Evolutionary conservation across 2,113 vertebrate genomes (phyloP).

Genomic region (Camelus dromedarius): DNA sequence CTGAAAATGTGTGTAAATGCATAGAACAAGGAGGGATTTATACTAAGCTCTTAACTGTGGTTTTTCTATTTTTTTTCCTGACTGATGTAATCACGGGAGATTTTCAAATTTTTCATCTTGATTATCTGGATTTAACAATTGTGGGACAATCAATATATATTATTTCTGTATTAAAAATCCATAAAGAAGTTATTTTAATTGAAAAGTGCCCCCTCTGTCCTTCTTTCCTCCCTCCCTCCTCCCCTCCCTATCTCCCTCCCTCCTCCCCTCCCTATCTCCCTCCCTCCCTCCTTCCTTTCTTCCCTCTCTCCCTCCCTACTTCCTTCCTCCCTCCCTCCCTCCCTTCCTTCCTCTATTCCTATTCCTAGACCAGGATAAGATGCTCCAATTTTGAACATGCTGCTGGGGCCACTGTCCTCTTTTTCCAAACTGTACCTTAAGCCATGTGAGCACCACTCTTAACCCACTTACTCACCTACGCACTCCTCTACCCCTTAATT

Average conservation of each 20-base stretch:
- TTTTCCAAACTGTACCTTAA: neutral
- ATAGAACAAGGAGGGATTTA: neutral
- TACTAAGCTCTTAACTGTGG: neutral
- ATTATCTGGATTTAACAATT: slow-evolving; percentile 20
- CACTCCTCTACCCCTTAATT: neutral
- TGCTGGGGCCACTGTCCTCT: neutral
- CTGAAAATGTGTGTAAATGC: neutral
- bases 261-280: rapidly evolving
- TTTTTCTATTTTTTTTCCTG: neutral
- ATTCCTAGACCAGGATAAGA: neutral
- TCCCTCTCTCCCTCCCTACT: no score
- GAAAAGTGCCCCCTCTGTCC: neutral
- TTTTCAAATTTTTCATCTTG: neutral
- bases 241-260: no score
- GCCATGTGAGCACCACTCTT: neutral
- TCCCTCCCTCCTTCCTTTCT: rapidly evolving
- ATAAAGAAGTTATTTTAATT: neutral
- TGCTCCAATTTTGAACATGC: neutral
- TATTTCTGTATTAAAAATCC: slow-evolving; percentile 23
- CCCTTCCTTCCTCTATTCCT: no score
- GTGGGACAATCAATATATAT: neutral
- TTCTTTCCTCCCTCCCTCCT: neutral
- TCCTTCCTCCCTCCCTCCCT: neutral
- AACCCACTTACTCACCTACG: neutral
- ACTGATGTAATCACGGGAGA: neutral